These are phyloP conservation scores for Agapostemon virescens DNA, from an alignment of 2,888 invertebrate genomes.

Conservation along the genomic window DNA sequence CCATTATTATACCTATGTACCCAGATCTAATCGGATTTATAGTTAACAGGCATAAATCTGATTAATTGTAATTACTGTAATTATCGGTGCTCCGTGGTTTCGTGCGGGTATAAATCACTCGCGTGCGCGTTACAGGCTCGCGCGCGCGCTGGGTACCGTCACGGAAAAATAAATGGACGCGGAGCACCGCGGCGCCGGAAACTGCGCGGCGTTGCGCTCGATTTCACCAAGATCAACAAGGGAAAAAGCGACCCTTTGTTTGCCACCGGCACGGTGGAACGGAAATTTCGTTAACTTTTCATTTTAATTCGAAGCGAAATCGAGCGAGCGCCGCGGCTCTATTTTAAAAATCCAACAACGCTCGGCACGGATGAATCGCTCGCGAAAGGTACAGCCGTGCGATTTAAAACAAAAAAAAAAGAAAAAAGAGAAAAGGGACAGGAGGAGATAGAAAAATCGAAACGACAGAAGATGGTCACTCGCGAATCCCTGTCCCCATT, in stretches of 20 bases:
- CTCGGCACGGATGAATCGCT: neutral
- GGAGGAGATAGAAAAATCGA: neutral
- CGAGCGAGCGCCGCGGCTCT: neutral
- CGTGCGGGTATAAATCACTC: conserved; percentile 44
- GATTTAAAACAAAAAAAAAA: neutral
- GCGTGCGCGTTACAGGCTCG: conserved; percentile 13
- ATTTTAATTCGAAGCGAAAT: neutral
- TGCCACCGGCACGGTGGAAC: conserved; percentile 5
- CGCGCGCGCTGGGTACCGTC: neutral
- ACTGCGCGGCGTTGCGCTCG: neutral
- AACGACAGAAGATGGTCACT: conserved; percentile 24
- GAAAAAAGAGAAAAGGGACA: neutral
- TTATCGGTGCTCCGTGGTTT: conserved; percentile 56
- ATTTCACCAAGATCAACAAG: neutral
- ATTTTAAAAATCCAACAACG: neutral
- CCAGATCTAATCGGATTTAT: conserved; percentile 64
- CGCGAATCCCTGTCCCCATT: conserved; percentile 57
- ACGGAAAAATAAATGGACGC: conserved; percentile 46
- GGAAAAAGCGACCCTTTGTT: neutral
- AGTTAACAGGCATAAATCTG: conserved; percentile 66
- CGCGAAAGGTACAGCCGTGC: neutral
- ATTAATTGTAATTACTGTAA: conserved; percentile 65
- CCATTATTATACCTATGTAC: conserved; percentile 54
- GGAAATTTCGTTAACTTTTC: neutral
- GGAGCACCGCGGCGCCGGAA: neutral